Base-by-base conservation (phyloP, 2,888 invertebrate species). In the Scrobipalpa costella region DNA sequence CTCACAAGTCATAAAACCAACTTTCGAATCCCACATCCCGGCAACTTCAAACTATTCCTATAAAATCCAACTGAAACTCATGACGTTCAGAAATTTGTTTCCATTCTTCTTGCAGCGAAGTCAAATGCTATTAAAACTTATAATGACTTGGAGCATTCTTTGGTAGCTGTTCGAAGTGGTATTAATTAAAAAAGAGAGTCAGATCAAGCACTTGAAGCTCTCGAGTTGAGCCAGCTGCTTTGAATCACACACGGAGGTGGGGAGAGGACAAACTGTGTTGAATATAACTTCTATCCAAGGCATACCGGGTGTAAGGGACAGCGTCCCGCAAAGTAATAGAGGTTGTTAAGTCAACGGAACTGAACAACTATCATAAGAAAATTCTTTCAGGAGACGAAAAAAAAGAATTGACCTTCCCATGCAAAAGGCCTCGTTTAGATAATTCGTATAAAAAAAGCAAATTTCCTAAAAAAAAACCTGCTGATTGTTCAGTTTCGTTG, bases 51-150 rank as follows among this genome's bases (percentile, higher is more conserved):
- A 47, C 44, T 21, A 49, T 21, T 21, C 61, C 34, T 15, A 49
- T 57, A 61, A 47, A 61, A 34, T 58, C 57, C 44, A 84, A 83
- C 79, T 80, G 81, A 83, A 85, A 84, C 78, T 80, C 78, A 76
- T 79, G 79, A 81, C 80, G 77, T 77, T 75, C 78, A 83, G 80
- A 85, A 88, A 85, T 86, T 84, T 86, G 86, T 85, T 84, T 78
- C 86, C 80, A 79, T 81, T 79, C 81, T 72, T 71, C 66, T 76
- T 66, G 79, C 81, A 79, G 74, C 65, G 67, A 83, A 87, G 84
- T 87, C 88, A 86, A 87, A 89, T 80, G 88, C 90, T 88, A 90
- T 90, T 90, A 90, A 90, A 90, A 90, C 76, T 90, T 90, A 89
- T 89, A 90, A 90, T 89, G 89, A 88, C 88, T 88, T 87, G 84